These are phyloP conservation scores for Rhinolophus sinicus DNA, from an alignment of 2,113 vertebrate species.

Conservation along the genomic window DNA sequence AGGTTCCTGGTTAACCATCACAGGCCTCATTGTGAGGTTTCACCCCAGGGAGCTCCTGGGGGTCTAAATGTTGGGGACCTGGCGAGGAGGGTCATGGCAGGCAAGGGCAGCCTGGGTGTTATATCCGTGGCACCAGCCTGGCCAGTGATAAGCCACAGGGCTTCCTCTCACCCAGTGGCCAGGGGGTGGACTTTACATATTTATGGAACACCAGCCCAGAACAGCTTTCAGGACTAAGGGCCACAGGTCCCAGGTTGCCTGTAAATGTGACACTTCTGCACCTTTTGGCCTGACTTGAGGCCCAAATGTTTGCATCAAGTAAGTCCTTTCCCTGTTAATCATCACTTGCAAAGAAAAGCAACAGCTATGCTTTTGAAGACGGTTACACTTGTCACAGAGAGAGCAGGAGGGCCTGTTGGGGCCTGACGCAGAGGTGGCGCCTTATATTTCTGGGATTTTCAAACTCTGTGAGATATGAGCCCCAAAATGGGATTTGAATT, in stretches of 20 bases:
- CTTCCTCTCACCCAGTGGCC: background rate
- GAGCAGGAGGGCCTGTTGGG: background rate
- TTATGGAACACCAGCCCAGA: slow-evolving; percentile 22
- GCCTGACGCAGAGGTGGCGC: background rate
- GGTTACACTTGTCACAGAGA: background rate
- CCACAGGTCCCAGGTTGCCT: background rate
- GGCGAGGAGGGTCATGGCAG: background rate
- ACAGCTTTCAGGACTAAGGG: slow-evolving; percentile 3
- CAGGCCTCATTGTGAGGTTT: background rate
- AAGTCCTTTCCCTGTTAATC: slow-evolving; percentile 68
- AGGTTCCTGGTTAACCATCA: background rate
- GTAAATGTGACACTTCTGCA: slow-evolving; percentile 64
- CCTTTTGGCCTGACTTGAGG: slow-evolving; percentile 75
- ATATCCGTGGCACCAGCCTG: slow-evolving; percentile 12
- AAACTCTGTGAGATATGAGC: background rate
- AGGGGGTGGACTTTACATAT: slow-evolving; percentile 39
- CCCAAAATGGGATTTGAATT: background rate
- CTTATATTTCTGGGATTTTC: background rate
- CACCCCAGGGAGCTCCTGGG: background rate
- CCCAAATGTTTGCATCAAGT: slow-evolving; percentile 75
- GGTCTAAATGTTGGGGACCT: background rate
- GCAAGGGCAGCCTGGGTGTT: background rate
- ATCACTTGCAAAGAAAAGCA: slow-evolving; percentile 69
- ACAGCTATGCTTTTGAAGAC: background rate
- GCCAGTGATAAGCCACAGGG: slow-evolving; percentile 54